Conservation (phyloP, 2,888 invertebrate genomes). For the Danaus chrysippus region DNA sequence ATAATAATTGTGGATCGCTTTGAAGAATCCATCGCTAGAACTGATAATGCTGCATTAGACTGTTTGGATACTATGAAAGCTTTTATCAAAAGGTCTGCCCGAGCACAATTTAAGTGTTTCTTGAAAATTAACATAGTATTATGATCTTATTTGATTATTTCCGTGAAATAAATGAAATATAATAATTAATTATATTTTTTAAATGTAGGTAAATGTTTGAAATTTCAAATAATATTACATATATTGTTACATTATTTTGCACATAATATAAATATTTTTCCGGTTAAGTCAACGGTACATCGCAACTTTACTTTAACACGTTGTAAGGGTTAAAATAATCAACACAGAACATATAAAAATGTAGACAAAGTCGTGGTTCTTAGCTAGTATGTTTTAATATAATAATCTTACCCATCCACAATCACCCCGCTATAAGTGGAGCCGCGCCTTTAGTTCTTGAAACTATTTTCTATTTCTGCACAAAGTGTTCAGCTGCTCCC, state of each 20-base stretch:
- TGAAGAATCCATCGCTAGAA: slow-evolving; percentile 9
- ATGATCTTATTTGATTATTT: too few relatives aligned
- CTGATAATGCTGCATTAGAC: slow-evolving; percentile 1
- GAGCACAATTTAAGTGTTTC: not conserved
- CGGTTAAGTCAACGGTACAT: too few relatives aligned
- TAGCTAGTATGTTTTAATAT: not conserved
- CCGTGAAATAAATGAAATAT: too few relatives aligned
- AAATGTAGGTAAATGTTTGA: too few relatives aligned
- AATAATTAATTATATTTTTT: too few relatives aligned
- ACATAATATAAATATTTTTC: too few relatives aligned
- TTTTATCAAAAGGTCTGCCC: not conserved
- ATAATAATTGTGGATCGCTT: not conserved
- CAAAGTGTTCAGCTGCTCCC: slow-evolving; percentile 70
- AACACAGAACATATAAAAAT: too few relatives aligned
- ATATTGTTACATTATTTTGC: too few relatives aligned
- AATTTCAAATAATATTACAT: too few relatives aligned
- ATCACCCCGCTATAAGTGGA: slow-evolving; percentile 40
- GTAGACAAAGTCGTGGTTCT: not conserved
- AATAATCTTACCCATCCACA: not conserved
- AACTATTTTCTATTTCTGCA: slow-evolving; percentile 77
- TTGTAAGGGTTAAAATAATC: too few relatives aligned
- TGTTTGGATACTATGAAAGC: slow-evolving; percentile 6
- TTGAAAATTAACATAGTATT: too few relatives aligned
- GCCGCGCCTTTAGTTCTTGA: slow-evolving; percentile 64
- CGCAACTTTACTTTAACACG: too few relatives aligned